phyloP scores from a whole-genome alignment of 1,140 invertebrate species.

The Drosophila simulans region DNA sequence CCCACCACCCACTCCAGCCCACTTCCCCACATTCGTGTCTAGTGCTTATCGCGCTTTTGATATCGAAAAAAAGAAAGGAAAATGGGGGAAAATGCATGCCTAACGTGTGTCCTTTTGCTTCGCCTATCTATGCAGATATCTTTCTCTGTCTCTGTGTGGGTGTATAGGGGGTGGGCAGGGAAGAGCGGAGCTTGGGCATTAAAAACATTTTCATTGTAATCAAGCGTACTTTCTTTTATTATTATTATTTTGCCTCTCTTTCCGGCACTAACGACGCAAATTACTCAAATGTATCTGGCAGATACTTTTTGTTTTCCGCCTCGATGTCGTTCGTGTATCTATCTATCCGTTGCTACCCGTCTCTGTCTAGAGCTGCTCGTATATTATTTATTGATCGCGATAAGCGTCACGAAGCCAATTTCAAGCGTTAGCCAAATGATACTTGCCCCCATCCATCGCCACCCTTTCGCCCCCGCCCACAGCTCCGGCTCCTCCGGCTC shows the following conservation, averaged over 20 bases:
- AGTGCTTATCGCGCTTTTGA: constrained; percentile 79
- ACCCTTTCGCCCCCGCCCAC: no score
- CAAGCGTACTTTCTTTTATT: constrained; percentile 83
- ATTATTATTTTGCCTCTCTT: constrained; percentile 78
- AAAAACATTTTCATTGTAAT: constrained; percentile 84
- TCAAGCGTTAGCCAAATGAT: constrained; percentile 77
- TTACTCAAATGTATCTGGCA: constrained; percentile 82
- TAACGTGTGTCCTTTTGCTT: constrained; percentile 62
- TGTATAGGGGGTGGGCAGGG: constrained; percentile 9
- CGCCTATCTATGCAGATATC: constrained; percentile 80
- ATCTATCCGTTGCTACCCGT: constrained; percentile 17
- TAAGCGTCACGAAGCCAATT: constrained; percentile 83
- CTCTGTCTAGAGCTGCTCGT: constrained; percentile 59
- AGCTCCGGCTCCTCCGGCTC: neutral
- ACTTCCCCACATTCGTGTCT: constrained; percentile 64
- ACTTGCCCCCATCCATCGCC: constrained; percentile 17
- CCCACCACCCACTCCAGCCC: neutral
- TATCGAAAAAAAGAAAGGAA: constrained; percentile 49
- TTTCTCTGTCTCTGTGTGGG: constrained; percentile 59
- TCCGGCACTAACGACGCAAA: constrained; percentile 81
- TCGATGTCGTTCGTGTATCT: constrained; percentile 60
- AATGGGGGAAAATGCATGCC: constrained; percentile 47
- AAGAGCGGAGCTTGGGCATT: constrained; percentile 42
- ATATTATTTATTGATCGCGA: constrained; percentile 83
- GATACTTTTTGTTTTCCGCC: constrained; percentile 74